Conservation (phyloP, 2,797 vertebrate genomes). For the Emys orbicularis region DNA sequence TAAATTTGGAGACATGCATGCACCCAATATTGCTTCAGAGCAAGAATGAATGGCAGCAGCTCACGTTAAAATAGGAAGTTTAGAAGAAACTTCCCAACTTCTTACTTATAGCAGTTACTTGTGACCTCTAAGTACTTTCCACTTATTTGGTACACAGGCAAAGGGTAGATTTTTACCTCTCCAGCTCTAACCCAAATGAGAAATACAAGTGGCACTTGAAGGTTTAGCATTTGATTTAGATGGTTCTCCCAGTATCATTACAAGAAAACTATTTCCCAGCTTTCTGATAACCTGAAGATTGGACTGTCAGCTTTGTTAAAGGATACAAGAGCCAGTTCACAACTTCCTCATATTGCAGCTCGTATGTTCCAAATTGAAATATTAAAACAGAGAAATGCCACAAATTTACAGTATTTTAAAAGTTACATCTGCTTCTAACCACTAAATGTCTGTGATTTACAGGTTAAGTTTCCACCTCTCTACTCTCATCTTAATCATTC, state of each 20-base stretch:
- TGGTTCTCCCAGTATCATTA: background rate
- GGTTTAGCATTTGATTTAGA: constrained; percentile 3
- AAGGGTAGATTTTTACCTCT: constrained; percentile 29
- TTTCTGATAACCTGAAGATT: background rate
- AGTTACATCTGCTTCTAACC: background rate
- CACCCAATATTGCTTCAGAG: fast-evolving
- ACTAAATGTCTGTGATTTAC: background rate
- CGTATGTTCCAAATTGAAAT: background rate
- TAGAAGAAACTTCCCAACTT: background rate
- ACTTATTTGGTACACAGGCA: background rate
- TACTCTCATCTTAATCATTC: background rate
- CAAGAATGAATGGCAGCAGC: background rate
- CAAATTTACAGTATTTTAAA: background rate
- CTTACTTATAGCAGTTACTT: constrained; percentile 35
- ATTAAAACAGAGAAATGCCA: background rate
- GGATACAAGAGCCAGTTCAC: background rate
- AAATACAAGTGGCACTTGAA: background rate
- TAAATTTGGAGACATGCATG: background rate
- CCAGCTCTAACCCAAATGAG: background rate
- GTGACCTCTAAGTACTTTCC: background rate
- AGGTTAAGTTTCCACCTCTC: background rate
- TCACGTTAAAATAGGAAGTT: background rate
- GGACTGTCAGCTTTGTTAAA: background rate
- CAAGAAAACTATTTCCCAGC: background rate
- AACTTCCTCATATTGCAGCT: background rate